Base-by-base conservation (phyloP, 2,113 vertebrate genomes). In the Hippocampus mohnikei region DNA sequence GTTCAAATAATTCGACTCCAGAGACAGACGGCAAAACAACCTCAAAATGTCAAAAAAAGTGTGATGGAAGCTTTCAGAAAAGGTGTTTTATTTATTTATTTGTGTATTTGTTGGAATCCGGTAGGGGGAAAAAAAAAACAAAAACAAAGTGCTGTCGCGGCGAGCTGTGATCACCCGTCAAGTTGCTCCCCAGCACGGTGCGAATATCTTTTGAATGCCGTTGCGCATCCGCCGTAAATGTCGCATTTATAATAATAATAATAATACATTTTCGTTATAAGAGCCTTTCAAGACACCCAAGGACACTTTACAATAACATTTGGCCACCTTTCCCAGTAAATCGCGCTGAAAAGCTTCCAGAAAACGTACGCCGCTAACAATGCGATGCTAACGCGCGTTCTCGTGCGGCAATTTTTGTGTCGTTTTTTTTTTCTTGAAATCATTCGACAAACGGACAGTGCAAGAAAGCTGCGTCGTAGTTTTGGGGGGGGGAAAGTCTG, bases 211-310 rank as follows among this genome's bases (percentile, higher is more conserved):
- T 56, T 66, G 25, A 76, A 84, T 55, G 68, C 25, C 69, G 72
- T 77, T 71, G 76, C 77, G 72, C 79, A 66, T 88, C 79, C 80
- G 52, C 59, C 9, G 73, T 41, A 75, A 80, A 83, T 77, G 81
- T 75, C 82, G 80, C 64, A 62, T n/a, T n/a, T n/a, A n/a, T n/a
- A n/a, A n/a, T n/a, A n/a, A n/a, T n/a, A n/a, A n/a, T n/a, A n/a
- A n/a, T n/a, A n/a, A n/a, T n/a, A n/a, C n/a, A n/a, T n/a, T n/a
- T n/a, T n/a, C n/a, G n/a, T n/a, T n/a, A n/a, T n/a, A n/a, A n/a
- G n/a, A n/a, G n/a, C n/a, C n/a, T n/a, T n/a, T n/a, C n/a, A n/a
- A n/a, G n/a, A n/a, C n/a, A n/a, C n/a, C n/a, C n/a, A n/a, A n/a
- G n/a, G n/a, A n/a, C n/a, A n/a, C n/a, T n/a, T n/a, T n/a, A n/a